These are phyloP conservation scores for Biston stratarius DNA, from an alignment of 2,888 invertebrate species.

Conservation along the genomic window DNA sequence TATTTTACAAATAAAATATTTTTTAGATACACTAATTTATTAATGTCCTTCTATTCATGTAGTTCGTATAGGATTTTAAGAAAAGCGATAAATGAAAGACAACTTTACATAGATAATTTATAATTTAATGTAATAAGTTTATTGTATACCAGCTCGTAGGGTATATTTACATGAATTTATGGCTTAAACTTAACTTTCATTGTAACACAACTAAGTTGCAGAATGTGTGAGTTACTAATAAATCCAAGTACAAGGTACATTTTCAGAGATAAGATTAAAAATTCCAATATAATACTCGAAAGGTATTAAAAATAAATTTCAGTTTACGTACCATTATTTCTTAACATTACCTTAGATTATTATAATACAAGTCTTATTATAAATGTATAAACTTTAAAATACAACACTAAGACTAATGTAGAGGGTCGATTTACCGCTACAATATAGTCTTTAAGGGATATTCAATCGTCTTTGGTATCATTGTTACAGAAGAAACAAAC, in stretches of 20 bases:
- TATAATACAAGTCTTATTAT: conserved; percentile 82
- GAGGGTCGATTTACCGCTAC: conserved; percentile 61
- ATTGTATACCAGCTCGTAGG: conserved; percentile 66
- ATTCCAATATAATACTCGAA: conserved; percentile 72
- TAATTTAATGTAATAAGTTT: conserved; percentile 83
- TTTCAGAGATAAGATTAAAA: conserved; percentile 41
- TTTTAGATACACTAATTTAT: not conserved
- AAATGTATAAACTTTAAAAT: conserved; percentile 78
- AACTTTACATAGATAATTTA: conserved; percentile 64
- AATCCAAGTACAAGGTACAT: conserved; percentile 48
- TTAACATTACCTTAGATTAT: conserved; percentile 67
- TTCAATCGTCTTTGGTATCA: conserved; percentile 86
- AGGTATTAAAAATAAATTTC: conserved; percentile 81
- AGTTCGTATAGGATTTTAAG: not conserved
- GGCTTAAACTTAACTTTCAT: conserved; percentile 71
- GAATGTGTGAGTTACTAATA: conserved; percentile 57
- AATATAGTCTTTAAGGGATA: conserved; percentile 78
- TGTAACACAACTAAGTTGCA: conserved; percentile 74
- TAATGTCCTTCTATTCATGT: not conserved
- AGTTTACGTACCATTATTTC: conserved; percentile 68
- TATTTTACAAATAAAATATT: not conserved
- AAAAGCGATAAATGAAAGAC: conserved; percentile 55
- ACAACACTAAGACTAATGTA: conserved; percentile 70
- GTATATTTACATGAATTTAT: conserved; percentile 75
- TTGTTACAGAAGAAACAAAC: conserved; percentile 77